Conservation (phyloP, 2,797 vertebrate species). For the Halcyon badia region DNA sequence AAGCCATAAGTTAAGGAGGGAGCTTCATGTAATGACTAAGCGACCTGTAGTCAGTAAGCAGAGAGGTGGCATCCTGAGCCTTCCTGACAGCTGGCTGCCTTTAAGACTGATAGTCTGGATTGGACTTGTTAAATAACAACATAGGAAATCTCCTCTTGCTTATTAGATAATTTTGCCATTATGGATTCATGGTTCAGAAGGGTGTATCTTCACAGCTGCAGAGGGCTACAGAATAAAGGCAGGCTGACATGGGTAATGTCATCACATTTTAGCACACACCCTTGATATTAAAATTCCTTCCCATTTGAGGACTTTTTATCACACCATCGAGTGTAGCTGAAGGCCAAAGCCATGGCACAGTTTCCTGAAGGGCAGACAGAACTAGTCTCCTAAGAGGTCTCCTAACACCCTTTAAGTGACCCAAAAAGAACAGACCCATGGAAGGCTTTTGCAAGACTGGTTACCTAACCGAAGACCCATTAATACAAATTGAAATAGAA, state of each 20-base stretch:
- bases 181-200: neutral
- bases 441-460: neutral
- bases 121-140: neutral
- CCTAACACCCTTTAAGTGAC: neutral
- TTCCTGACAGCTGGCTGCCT: neutral
- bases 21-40: neutral
- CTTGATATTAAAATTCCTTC: neutral
- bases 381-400: neutral
- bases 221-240: neutral
- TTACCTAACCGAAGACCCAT: neutral
- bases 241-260: neutral
- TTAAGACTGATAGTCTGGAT: neutral
- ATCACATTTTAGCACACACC: neutral
- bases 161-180: neutral
- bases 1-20: neutral
- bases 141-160: neutral
- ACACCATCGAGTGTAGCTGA: neutral
- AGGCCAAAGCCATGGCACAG: neutral
- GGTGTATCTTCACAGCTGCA: neutral
- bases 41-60: neutral
- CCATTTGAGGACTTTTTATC: neutral
- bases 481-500: slow-evolving; percentile 40
- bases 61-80: neutral
- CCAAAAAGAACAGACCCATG: neutral
- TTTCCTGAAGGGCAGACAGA: neutral